Evolutionary conservation across 2,797 vertebrate species (phyloP).

Genomic region (Ctenosaura bakeri): DNA sequence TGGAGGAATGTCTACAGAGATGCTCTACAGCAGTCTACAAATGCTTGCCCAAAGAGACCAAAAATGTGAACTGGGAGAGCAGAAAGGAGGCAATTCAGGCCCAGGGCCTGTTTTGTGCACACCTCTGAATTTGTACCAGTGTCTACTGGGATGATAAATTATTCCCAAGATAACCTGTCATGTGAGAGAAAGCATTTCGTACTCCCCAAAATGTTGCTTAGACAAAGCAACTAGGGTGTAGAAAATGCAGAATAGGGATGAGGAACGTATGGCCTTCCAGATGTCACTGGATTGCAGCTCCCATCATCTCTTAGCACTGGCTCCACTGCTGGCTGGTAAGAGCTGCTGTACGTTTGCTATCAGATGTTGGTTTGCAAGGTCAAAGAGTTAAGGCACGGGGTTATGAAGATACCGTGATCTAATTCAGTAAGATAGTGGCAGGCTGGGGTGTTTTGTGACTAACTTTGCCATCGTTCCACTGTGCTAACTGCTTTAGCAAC

Average conservation of each 20-base stretch:
- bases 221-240: not conserved
- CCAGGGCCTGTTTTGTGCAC: not conserved
- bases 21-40: not conserved
- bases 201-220: not conserved
- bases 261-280: not conserved
- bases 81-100: not conserved
- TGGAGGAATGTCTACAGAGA: not conserved
- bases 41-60: constrained; percentile 11
- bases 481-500: not conserved
- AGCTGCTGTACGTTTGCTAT: not conserved
- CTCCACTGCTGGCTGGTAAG: not conserved
- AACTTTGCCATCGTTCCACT: not conserved
- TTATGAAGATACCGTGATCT: not conserved
- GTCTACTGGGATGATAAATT: not conserved
- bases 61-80: not conserved
- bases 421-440: not conserved
- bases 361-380: not conserved
- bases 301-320: not conserved
- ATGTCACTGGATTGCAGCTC: not conserved
- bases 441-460: not conserved
- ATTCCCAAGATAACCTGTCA: not conserved
- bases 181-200: not conserved
- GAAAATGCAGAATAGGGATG: not conserved
- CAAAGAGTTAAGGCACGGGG: not conserved
- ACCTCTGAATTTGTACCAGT: not conserved